A percentile compares a stretch with the other conserved stretches of the same genome.
phyloP scores from a whole-genome alignment of 2,797 vertebrate species.

The Cyprinodon diabolis region DNA sequence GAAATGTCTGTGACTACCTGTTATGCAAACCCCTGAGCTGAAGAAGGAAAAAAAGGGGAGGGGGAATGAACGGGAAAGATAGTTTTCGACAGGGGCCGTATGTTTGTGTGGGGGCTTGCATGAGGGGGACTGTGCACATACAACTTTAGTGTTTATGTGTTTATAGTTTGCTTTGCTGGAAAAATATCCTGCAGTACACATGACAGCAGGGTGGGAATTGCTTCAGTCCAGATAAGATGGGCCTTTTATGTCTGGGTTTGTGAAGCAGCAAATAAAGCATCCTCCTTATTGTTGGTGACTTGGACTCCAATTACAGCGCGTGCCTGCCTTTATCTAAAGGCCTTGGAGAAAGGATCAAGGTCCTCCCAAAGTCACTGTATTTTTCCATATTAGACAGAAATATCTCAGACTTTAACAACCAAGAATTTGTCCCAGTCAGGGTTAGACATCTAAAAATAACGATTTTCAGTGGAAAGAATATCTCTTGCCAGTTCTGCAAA shows the following conservation, averaged over 20 bases:
- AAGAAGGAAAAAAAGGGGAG: slow-evolving; percentile 74
- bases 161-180: slow-evolving; percentile 45
- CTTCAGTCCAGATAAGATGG: slow-evolving; percentile 66
- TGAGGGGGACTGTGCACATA: slow-evolving; percentile 42
- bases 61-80: slow-evolving; percentile 70
- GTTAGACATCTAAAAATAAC: slow-evolving; percentile 36
- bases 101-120: slow-evolving; percentile 62
- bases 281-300: slow-evolving; percentile 36
- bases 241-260: slow-evolving; percentile 73
- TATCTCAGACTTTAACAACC: slow-evolving; percentile 20
- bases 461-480: slow-evolving; percentile 28
- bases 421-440: slow-evolving; percentile 13
- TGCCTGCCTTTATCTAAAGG: slow-evolving; percentile 60
- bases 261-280: slow-evolving; percentile 54
- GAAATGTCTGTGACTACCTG: slow-evolving; percentile 99
- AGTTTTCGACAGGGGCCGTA: slow-evolving; percentile 67
- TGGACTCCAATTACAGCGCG: slow-evolving; percentile 29
- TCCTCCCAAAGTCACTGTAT: slow-evolving; percentile 43
- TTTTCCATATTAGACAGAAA: slow-evolving; percentile 34
- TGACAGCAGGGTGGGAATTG: slow-evolving; percentile 66
- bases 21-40: slow-evolving; percentile 90
- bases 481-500: slow-evolving; percentile 16
- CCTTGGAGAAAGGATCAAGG: slow-evolving; percentile 29
- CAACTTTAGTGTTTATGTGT: slow-evolving; percentile 57
- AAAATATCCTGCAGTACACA: slow-evolving; percentile 58